Base-by-base conservation (phyloP, 2,888 invertebrate genomes). In the Lithophane semibrunnea region DNA sequence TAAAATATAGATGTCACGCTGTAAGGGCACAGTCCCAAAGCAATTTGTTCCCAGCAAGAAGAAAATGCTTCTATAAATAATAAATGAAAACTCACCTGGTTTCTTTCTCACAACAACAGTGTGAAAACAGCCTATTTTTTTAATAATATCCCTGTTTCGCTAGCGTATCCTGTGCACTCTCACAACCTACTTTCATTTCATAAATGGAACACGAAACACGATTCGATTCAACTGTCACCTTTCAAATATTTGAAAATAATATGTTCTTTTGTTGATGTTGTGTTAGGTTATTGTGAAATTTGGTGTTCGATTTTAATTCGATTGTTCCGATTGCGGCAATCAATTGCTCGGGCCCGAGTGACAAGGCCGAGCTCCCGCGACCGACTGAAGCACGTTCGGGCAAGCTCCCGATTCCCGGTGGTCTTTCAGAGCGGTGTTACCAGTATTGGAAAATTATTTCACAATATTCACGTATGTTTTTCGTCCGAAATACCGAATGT, bases 381-480 rank as follows among this genome's bases (percentile, higher is more conserved):
- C 91, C 92, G 92, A 96, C 96, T 96, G 94, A 94, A 91, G 79
- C 83, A 83, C 87, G 86, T 74, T 86, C 86, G 85, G 86, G 82
- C 87, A 88, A 89, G 89, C 90, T 89, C 89, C 88, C 85, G 82
- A 87, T 91, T 93, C 94, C 94, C 94, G 93, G 93, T 90, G 90
- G 86, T 92, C 88, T 90, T 90, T 88, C 88, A 88, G 88, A 80
- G 77, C 84, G 83, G 90, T 92, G 94, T 94, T 95, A 94, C 95
- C 86, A 91, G 82, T 72, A 68, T 56, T 68, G 78, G 86, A 88
- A 88, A 89, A 80, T 84, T 67, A 83, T 92, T 90, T 90, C 88
- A 90, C 82, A 44, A 29, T 68, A 68, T 76, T 56, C 12, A 13
- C 13, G 21, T 37, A 7, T 49, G 9, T 65, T 77, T 49, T 49